Evolutionary conservation across 1,140 invertebrate species (phyloP), one percentile per base, ranked within the genome.

Genomic region (Leptinotarsa defecta): DNA sequence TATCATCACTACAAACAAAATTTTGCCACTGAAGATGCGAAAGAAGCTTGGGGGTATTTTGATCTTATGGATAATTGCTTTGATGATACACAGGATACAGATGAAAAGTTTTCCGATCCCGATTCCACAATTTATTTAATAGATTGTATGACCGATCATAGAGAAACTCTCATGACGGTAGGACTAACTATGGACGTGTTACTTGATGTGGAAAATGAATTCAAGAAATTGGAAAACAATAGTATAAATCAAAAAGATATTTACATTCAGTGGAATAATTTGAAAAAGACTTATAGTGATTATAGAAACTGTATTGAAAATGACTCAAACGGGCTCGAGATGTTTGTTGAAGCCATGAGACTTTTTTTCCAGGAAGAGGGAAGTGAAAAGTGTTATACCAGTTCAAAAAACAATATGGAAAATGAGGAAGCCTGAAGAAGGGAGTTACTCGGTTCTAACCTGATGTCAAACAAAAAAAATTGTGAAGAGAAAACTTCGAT

Each of bases 111-210:
- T 65, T 22, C 27, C 1, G 64, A 65, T 65, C 64, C 64, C 1
- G 64, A 65, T 65, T 65, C 64, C 13, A 65, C 64, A 65, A 65
- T 65, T 19, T 65, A 65, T 34, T 34, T 65, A 65, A 65, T 65
- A 24, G 64, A 65, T 20, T 65, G 64, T 17, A 65, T 65, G 64
- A 19, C 64, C 13, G 64, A 65, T 24, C 64, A 65, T 34, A n/a
- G 64, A 22, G 64, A 65, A 34, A 65, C 64, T 19, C 17, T 65
- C 15, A 20, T 65, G 20, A 65, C 20, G 13, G 4, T 19, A 65
- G 64, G 64, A 65, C 64, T 65, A 15, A 65, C 64, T 65, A 65
- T 65, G 64, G 64, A 65, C 20, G 64, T 65, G 19, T 34, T 65
- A 34, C 64, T 65, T 65, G 64, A 65, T 65, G 64, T 65, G 13